Evolutionary conservation across 2,797 vertebrate genomes (phyloP).

Genomic region (Tiaroga cobitis): DNA sequence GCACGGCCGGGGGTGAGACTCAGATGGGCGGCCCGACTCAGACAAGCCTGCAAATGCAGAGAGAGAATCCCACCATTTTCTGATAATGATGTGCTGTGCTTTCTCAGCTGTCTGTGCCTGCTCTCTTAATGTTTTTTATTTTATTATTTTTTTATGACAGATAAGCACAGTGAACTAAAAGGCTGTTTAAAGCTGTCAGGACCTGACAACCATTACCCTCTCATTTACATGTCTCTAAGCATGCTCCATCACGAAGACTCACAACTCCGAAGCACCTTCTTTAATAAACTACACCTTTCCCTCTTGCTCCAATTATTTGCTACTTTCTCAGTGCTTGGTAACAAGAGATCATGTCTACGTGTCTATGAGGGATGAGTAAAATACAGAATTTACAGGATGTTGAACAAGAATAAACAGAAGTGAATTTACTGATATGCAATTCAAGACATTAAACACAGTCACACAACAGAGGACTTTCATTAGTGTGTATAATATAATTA

Average conservation of each 20-base stretch:
- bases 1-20: slow-evolving; percentile 84
- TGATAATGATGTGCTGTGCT: slow-evolving; percentile 61
- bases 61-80: slow-evolving; percentile 63
- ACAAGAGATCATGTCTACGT: slow-evolving; percentile 8
- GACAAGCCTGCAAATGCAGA: slow-evolving; percentile 74
- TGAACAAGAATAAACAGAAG: background rate
- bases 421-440: background rate
- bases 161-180: slow-evolving; percentile 67
- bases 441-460: background rate
- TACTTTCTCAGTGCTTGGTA: background rate
- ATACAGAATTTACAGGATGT: background rate
- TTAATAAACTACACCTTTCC: slow-evolving; percentile 84
- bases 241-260: slow-evolving; percentile 81
- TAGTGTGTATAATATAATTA: background rate
- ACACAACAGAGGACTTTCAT: background rate
- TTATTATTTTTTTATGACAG: slow-evolving; percentile 62
- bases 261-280: slow-evolving; percentile 80
- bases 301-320: slow-evolving; percentile 49
- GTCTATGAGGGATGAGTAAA: slow-evolving; percentile 22
- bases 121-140: slow-evolving; percentile 59
- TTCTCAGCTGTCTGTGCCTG: slow-evolving; percentile 57
- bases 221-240: slow-evolving; percentile 88
- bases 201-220: slow-evolving; percentile 87
- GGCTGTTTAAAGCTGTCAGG: slow-evolving; percentile 72
- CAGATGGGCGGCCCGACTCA: slow-evolving; percentile 83